Conservation (phyloP, 64 coral and sea anemone species). For the Montipora foliosa region DNA sequence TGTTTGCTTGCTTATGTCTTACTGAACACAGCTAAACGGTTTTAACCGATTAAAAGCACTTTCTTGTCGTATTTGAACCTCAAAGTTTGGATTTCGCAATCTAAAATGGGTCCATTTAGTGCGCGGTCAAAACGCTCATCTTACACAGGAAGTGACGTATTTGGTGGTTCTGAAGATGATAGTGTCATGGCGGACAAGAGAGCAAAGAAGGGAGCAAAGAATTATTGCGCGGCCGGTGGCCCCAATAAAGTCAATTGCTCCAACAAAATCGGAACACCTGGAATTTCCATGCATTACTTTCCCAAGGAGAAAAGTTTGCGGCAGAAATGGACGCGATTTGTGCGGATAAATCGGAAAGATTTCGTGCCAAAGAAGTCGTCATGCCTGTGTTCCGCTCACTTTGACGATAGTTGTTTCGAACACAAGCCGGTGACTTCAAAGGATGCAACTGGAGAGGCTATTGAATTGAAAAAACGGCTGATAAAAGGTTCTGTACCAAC, state of each 20-base stretch:
- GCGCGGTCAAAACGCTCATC: slow-evolving; percentile 49
- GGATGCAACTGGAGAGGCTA: not conserved
- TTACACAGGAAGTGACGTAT: not conserved
- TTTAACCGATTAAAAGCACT: slow-evolving; percentile 6
- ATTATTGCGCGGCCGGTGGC: slow-evolving; percentile 76
- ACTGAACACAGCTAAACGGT: slow-evolving; percentile 13
- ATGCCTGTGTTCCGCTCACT: not conserved
- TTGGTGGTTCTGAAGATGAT: slow-evolving; percentile 27
- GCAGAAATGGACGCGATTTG: slow-evolving; percentile 69
- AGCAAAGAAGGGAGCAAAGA: slow-evolving; percentile 63
- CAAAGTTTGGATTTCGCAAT: slow-evolving; percentile 32
- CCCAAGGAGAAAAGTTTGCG: slow-evolving; percentile 51
- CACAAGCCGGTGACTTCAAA: slow-evolving; percentile 15
- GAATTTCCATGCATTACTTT: slow-evolving; percentile 20
- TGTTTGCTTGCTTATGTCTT: slow-evolving; percentile 28
- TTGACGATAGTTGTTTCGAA: not conserved
- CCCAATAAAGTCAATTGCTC: slow-evolving; percentile 54
- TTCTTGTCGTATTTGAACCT: slow-evolving; percentile 11
- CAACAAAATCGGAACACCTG: slow-evolving; percentile 50
- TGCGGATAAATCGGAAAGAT: slow-evolving; percentile 63
- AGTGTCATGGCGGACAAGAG: slow-evolving; percentile 52
- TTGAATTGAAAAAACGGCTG: slow-evolving; percentile 48
- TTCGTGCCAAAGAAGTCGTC: slow-evolving; percentile 72
- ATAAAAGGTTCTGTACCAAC: slow-evolving; percentile 61
- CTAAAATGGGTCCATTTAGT: slow-evolving; percentile 50